phyloP scores from a whole-genome alignment of 2,888 invertebrate genomes.

The Bugula neritina region DNA sequence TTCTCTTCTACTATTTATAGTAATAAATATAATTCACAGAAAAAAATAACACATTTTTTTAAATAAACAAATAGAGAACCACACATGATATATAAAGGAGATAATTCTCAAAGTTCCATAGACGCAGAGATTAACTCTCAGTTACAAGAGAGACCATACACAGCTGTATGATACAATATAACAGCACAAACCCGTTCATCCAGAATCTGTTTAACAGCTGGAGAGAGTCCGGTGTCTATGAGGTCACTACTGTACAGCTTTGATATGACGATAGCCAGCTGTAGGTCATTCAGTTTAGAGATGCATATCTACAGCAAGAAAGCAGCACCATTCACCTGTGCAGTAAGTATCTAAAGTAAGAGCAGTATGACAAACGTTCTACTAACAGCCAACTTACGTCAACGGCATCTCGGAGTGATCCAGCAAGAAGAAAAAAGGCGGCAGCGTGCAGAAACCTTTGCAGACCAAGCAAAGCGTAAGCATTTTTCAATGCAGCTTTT shows the following conservation, averaged over 20 bases:
- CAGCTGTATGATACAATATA: neutral
- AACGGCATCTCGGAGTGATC: conserved; percentile 86
- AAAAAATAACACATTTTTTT: too few relatives aligned
- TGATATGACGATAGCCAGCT: conserved; percentile 87
- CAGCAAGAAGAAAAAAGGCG: conserved; percentile 93
- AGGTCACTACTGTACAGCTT: conserved; percentile 75
- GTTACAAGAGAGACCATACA: too few relatives aligned
- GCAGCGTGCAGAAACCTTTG: conserved; percentile 96
- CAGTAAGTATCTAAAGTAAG: too few relatives aligned
- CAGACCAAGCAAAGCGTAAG: conserved; percentile 84
- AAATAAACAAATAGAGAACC: too few relatives aligned
- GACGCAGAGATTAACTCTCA: too few relatives aligned
- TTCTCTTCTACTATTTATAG: too few relatives aligned
- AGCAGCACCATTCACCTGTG: neutral
- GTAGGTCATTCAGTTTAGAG: conserved; percentile 86
- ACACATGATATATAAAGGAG: too few relatives aligned
- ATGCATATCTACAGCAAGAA: conserved; percentile 63
- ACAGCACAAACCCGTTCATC: conserved; percentile 25
- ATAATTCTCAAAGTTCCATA: too few relatives aligned
- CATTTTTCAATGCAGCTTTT: conserved; percentile 95
- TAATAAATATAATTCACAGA: too few relatives aligned
- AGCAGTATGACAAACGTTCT: too few relatives aligned
- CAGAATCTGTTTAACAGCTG: conserved; percentile 28
- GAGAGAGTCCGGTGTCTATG: neutral
- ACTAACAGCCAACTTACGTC: conserved; percentile 65